phyloP scores from a whole-genome alignment of 1,140 invertebrate genomes.

The Meteorus sp. region DNA sequence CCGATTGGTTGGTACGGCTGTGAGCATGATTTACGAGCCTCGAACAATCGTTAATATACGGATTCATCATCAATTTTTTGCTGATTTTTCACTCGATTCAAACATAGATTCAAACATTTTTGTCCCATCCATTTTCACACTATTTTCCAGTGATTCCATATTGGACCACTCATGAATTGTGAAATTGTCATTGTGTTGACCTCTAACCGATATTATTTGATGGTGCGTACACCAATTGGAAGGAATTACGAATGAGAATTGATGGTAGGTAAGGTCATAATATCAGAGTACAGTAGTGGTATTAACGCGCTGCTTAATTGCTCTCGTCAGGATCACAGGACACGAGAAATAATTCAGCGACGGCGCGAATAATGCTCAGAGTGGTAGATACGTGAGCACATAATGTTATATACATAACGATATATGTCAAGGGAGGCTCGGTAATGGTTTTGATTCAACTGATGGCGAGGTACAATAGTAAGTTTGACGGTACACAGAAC shows the following conservation, averaged over 20 bases:
- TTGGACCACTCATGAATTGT: no score
- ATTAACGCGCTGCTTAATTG: constrained; percentile 15
- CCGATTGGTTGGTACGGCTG: constrained; percentile 39
- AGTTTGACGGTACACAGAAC: neutral
- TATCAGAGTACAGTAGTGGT: constrained; percentile 1
- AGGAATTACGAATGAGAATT: no score
- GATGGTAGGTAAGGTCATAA: no score
- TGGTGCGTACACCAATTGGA: no score
- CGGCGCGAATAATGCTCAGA: constrained; percentile 16
- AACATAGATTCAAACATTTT: constrained; percentile 9
- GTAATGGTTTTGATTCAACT: constrained; percentile 23
- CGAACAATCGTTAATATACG: constrained; percentile 45
- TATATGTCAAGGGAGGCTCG: neutral
- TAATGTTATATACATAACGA: neutral
- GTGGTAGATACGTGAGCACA: constrained; percentile 9
- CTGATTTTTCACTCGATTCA: constrained; percentile 29
- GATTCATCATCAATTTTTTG: neutral
- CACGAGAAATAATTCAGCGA: constrained; percentile 23
- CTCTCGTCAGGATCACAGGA: constrained; percentile 17
- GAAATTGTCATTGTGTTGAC: no score
- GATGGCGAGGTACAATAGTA: constrained; percentile 13
- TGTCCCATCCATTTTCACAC: constrained; percentile 1
- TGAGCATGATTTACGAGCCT: constrained; percentile 49
- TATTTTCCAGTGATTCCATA: neutral
- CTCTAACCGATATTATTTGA: no score